Conservation (phyloP, 2,888 invertebrate species). For the Cephonodes hylas region DNA sequence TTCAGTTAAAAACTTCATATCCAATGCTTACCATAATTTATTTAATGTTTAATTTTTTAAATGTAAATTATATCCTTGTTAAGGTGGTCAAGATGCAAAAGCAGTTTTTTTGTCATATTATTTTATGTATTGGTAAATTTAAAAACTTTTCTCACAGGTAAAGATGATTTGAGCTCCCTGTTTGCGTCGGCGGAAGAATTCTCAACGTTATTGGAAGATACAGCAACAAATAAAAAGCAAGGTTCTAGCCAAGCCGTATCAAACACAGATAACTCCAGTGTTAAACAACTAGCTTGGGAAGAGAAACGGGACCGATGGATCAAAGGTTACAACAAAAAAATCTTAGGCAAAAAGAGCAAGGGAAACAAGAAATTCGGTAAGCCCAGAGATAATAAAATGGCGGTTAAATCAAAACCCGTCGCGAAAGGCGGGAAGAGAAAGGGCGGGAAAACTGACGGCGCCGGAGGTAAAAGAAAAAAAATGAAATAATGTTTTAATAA, state of each 20-base stretch:
- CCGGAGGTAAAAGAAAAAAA: slow-evolving; percentile 63
- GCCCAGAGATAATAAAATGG: slow-evolving; percentile 38
- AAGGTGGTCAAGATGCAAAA: no score
- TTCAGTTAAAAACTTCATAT: no score
- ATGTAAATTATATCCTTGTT: no score
- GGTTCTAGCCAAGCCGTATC: slow-evolving; percentile 85
- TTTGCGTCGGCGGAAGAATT: slow-evolving; percentile 95
- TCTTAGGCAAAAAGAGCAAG: slow-evolving; percentile 56
- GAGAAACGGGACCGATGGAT: slow-evolving; percentile 84
- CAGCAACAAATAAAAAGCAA: slow-evolving; percentile 83
- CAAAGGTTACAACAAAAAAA: slow-evolving; percentile 78
- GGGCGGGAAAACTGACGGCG: slow-evolving; percentile 37
- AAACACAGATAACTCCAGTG: slow-evolving; percentile 88
- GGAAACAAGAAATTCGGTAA: slow-evolving; percentile 30
- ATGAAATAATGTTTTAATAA: slow-evolving; percentile 38
- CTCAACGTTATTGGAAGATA: slow-evolving; percentile 92
- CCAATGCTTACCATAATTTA: no score
- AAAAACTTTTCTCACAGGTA: slow-evolving; percentile 49
- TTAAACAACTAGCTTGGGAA: slow-evolving; percentile 92
- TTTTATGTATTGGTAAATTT: no score
- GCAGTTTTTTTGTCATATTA: no score
- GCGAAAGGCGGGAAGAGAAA: slow-evolving; percentile 43
- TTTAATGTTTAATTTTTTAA: no score
- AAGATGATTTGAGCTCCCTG: slow-evolving; percentile 81
- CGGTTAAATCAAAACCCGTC: slow-evolving; percentile 42